Evolutionary conservation across 2,113 vertebrate species (phyloP).

Genomic region (Centropus unirufus): DNA sequence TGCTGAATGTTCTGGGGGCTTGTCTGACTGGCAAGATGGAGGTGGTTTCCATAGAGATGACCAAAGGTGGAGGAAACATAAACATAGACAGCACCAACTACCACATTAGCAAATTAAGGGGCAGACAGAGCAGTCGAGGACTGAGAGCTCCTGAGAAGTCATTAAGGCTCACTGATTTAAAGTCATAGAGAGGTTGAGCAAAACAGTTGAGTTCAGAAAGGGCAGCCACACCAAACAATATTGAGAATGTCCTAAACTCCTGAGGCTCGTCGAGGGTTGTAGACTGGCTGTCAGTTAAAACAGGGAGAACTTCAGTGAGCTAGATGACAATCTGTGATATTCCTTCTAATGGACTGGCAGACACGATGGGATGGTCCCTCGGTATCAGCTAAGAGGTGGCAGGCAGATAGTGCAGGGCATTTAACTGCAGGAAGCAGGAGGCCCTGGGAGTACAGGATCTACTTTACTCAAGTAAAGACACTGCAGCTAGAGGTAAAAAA

Average conservation of each 20-base stretch:
- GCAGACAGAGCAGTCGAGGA: background rate
- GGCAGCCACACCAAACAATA: background rate
- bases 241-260: background rate
- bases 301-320: background rate
- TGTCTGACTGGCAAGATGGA: background rate
- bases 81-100: background rate
- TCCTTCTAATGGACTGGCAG: background rate
- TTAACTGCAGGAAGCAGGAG: background rate
- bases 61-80: background rate
- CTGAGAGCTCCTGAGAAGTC: background rate
- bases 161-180: background rate
- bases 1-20: background rate
- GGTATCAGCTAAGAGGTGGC: background rate
- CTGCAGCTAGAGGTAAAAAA: background rate
- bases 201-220: background rate
- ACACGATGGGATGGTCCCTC: accelerated
- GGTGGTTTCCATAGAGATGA: background rate
- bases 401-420: background rate
- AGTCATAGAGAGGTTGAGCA: background rate
- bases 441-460: background rate
- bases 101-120: background rate
- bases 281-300: background rate
- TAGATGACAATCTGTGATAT: background rate
- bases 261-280: background rate
- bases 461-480: background rate